phyloP scores from a whole-genome alignment of 2,888 invertebrate genomes.

The Pharmacophagus antenor region DNA sequence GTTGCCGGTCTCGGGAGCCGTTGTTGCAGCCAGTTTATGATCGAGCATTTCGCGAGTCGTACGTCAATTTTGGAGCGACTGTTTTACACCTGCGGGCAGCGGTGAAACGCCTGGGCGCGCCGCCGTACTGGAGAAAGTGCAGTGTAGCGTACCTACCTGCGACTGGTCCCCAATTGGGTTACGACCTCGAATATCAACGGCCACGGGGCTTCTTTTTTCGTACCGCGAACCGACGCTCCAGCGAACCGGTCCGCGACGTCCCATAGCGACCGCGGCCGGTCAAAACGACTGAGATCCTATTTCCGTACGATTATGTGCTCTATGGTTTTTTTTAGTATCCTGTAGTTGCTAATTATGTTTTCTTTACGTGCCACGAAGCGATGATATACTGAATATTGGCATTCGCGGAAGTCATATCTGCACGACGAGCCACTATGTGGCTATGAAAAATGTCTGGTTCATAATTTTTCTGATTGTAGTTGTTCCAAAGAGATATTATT shows the following conservation, averaged over 20 bases:
- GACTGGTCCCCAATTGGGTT: slow-evolving; percentile 76
- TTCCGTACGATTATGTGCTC: slow-evolving; percentile 29
- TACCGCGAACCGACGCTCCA: slow-evolving; percentile 42
- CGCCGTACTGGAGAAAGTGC: slow-evolving; percentile 78
- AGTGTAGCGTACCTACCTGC: slow-evolving; percentile 71
- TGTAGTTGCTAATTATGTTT: no score
- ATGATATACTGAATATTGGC: no score
- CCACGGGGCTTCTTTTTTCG: slow-evolving; percentile 61
- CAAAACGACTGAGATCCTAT: slow-evolving; percentile 31
- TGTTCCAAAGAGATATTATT: no score
- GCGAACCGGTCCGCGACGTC: slow-evolving; percentile 45
- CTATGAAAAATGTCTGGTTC: no score
- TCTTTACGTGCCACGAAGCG: no score
- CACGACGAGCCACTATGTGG: no score
- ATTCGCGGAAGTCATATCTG: no score
- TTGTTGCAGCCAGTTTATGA: slow-evolving; percentile 16
- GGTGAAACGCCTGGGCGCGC: slow-evolving; percentile 70
- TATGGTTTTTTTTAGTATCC: slow-evolving; percentile 12
- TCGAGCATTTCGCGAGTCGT: slow-evolving; percentile 49
- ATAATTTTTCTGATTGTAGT: no score
- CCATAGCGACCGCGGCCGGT: slow-evolving; percentile 36
- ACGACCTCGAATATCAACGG: slow-evolving; percentile 70
- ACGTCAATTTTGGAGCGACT: slow-evolving; percentile 40
- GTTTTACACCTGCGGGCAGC: slow-evolving; percentile 47
- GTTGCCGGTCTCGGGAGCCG: background rate